These are phyloP conservation scores for Glaucomys volans DNA, from an alignment of 2,113 vertebrate species.

Conservation along the genomic window DNA sequence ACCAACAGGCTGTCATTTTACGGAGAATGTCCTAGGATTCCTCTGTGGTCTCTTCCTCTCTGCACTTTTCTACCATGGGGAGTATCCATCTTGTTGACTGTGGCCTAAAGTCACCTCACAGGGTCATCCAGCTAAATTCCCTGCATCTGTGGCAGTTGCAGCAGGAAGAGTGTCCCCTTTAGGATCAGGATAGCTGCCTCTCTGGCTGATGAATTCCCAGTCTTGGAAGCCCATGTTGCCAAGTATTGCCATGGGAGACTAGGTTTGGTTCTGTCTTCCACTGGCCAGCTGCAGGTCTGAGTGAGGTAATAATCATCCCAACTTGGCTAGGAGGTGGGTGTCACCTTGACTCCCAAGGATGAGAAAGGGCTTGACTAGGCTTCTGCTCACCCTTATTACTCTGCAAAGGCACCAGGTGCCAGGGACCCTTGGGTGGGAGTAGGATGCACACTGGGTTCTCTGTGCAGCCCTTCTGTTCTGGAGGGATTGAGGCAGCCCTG, in stretches of 20 bases:
- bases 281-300: not conserved
- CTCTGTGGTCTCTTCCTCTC: slow-evolving; percentile 14
- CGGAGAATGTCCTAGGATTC: not conserved
- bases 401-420: not conserved
- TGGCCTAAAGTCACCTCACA: slow-evolving; percentile 25
- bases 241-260: not conserved
- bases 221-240: slow-evolving; percentile 3
- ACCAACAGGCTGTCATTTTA: slow-evolving; percentile 19
- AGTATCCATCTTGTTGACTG: not conserved
- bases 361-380: not conserved
- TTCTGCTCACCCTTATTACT: not conserved
- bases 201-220: slow-evolving; percentile 53
- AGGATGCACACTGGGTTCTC: not conserved
- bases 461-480: not conserved
- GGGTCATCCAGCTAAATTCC: slow-evolving; percentile 24
- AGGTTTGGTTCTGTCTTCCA: slow-evolving; percentile 31
- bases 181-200: not conserved
- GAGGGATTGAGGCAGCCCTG: not conserved
- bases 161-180: not conserved
- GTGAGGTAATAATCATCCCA: not conserved
- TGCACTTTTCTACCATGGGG: not conserved
- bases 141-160: not conserved
- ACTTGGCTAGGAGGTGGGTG: not conserved
- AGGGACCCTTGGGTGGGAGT: not conserved
- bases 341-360: not conserved